Conservation (phyloP, 2,113 vertebrate genomes). For the Stigmatopora argus region DNA sequence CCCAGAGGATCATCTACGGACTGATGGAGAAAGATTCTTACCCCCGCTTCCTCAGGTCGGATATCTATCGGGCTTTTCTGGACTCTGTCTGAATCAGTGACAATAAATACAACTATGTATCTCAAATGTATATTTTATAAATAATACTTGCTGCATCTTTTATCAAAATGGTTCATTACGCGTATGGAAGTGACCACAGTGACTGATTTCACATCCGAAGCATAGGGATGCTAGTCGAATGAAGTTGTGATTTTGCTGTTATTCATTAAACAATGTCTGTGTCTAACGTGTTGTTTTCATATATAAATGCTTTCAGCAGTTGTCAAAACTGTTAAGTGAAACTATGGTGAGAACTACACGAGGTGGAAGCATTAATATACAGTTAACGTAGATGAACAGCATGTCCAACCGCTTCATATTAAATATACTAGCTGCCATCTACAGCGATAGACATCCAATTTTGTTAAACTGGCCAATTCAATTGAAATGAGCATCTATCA, state of each 20-base stretch:
- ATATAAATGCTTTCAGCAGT: neutral
- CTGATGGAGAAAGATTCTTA: conserved; percentile 87
- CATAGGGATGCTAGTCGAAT: neutral
- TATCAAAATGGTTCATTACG: conserved; percentile 9
- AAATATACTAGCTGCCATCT: too few species aligned
- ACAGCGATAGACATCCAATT: too few species aligned
- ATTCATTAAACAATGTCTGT: neutral
- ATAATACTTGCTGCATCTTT: neutral
- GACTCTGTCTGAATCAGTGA: conserved; percentile 66
- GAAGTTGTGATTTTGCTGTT: neutral
- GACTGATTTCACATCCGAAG: neutral
- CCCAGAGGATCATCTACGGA: conserved; percentile 77
- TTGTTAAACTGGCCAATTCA: too few species aligned
- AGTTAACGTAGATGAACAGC: too few species aligned
- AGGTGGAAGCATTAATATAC: too few species aligned
- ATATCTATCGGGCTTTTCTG: conserved; percentile 77
- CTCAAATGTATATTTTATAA: neutral
- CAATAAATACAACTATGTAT: conserved; percentile 19
- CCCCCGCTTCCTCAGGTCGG: conserved; percentile 80
- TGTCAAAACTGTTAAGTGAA: too few species aligned
- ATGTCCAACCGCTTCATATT: neutral
- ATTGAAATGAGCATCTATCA: too few species aligned
- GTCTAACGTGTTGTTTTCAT: neutral
- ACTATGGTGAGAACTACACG: too few species aligned
- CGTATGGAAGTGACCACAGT: neutral